A percentile compares a stretch with the other conserved stretches of the same genome.
Conservation (phyloP, 2,113 vertebrate species). For the Danionella cerebrum region DNA sequence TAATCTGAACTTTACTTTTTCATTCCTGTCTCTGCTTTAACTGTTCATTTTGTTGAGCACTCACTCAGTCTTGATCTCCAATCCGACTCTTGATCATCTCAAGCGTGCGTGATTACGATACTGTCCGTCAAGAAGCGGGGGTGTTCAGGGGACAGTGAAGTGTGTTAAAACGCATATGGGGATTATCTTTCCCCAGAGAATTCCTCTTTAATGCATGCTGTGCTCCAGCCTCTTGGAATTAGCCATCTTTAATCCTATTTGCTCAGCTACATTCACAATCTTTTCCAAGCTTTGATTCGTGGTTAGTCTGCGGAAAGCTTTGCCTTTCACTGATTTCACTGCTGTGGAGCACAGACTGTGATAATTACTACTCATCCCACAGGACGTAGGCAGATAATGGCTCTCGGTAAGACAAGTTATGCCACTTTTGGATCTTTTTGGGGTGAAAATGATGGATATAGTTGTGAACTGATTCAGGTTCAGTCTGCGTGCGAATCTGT, state of each 20-base stretch:
- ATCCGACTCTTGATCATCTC: neutral
- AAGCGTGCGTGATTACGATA: constrained; percentile 37
- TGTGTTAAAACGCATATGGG: constrained; percentile 69
- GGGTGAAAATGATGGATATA: neutral
- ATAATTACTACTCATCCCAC: constrained; percentile 62
- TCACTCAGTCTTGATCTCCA: neutral
- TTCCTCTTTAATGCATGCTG: constrained; percentile 73
- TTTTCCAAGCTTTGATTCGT: constrained; percentile 78
- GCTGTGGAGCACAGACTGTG: constrained; percentile 61
- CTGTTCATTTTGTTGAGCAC: neutral
- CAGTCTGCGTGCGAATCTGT: too few species aligned
- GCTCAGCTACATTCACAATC: constrained; percentile 74
- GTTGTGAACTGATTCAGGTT: too few species aligned
- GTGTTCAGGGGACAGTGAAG: constrained; percentile 55
- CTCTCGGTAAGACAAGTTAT: constrained; percentile 52
- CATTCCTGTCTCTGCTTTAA: too few species aligned
- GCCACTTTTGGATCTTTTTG: neutral
- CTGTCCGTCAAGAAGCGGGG: constrained; percentile 27
- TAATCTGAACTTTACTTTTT: too few species aligned
- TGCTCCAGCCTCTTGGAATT: constrained; percentile 70
- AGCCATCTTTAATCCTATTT: constrained; percentile 85
- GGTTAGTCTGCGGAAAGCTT: constrained; percentile 67
- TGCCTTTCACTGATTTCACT: constrained; percentile 73
- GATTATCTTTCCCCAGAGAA: constrained; percentile 73
- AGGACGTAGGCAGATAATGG: constrained; percentile 51